Percentiles rank a stretch among this genome's conserved stretches.
Evolutionary conservation across 2,113 vertebrate species (phyloP).

Genomic region (Malurus elegans): DNA sequence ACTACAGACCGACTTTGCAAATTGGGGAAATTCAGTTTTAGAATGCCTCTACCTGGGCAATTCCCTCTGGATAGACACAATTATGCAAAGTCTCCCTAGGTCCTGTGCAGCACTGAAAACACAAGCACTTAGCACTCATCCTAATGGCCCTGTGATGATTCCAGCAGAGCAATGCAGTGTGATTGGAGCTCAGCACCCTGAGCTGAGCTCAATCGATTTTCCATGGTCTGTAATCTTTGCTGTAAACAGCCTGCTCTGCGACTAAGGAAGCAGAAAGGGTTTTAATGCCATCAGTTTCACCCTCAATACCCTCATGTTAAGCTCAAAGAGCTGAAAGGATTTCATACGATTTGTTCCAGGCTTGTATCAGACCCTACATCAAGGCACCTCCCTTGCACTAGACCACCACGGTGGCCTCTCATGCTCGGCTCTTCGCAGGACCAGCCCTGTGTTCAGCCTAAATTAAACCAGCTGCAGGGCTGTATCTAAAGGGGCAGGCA

Average conservation of each 20-base stretch:
- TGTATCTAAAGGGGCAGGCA: background rate
- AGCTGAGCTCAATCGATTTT: background rate
- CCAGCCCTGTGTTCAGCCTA: background rate
- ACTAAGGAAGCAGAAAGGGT: constrained; percentile 22
- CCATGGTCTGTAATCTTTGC: constrained; percentile 26
- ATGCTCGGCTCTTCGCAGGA: background rate
- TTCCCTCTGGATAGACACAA: background rate
- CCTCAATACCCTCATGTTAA: background rate
- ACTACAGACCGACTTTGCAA: background rate
- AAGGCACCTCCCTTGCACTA: background rate
- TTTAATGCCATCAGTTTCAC: constrained; percentile 36
- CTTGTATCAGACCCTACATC: background rate
- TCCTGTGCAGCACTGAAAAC: background rate
- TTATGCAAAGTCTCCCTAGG: background rate
- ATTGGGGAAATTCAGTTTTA: background rate
- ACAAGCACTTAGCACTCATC: background rate
- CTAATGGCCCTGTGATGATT: background rate
- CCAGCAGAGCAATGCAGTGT: background rate
- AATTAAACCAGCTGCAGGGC: background rate
- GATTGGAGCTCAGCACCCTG: constrained; percentile 1
- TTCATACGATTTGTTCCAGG: constrained; percentile 19
- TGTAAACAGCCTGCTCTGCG: constrained; percentile 22
- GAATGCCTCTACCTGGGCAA: background rate
- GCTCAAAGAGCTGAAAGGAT: constrained; percentile 7
- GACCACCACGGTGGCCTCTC: background rate